Percentiles rank a stretch among this genome's conserved stretches.
Conservation (phyloP, 2,113 vertebrate species). For the Amblyopsis rosae region DNA sequence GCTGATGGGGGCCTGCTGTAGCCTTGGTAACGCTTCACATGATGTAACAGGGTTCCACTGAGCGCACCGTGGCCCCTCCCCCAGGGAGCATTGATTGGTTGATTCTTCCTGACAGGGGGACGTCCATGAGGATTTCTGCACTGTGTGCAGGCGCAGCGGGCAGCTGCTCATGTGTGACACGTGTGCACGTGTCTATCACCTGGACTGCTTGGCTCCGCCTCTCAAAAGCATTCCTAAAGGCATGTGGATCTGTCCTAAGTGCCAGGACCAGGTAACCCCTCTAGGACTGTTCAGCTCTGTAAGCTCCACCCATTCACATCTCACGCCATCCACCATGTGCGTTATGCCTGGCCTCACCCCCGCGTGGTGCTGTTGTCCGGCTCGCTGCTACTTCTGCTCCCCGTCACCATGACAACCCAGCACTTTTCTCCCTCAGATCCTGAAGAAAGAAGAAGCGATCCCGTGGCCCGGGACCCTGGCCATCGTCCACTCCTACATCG, state of each 20-base stretch:
- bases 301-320: slow-evolving; percentile 68
- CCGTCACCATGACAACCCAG: slow-evolving; percentile 40
- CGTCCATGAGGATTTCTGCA: slow-evolving; percentile 99
- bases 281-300: slow-evolving; percentile 79
- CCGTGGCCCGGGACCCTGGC: slow-evolving; percentile 98
- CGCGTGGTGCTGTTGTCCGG: slow-evolving; percentile 31
- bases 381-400: slow-evolving; percentile 22
- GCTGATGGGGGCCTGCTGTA: too few species aligned
- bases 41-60: slow-evolving; percentile 4
- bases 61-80: too few species aligned
- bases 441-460: slow-evolving; percentile 98
- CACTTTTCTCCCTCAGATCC: slow-evolving; percentile 82
- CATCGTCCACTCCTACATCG: slow-evolving; percentile 99
- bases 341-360: slow-evolving; percentile 52
- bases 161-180: slow-evolving; percentile 99
- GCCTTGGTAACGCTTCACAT: too few species aligned
- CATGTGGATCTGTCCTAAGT: slow-evolving; percentile 99
- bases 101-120: slow-evolving; percentile 92
- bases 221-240: slow-evolving; percentile 99
- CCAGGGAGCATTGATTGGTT: slow-evolving; percentile 78
- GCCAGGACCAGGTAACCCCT: slow-evolving; percentile 97
- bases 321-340: slow-evolving; percentile 70
- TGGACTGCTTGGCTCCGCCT: slow-evolving; percentile 98
- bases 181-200: slow-evolving; percentile 98
- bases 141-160: slow-evolving; percentile 98